A percentile compares a stretch with the other conserved stretches of the same genome.
These are phyloP conservation scores for Setipinna tenuifilis DNA, from an alignment of 2,797 vertebrate species.

Conservation along the genomic window DNA sequence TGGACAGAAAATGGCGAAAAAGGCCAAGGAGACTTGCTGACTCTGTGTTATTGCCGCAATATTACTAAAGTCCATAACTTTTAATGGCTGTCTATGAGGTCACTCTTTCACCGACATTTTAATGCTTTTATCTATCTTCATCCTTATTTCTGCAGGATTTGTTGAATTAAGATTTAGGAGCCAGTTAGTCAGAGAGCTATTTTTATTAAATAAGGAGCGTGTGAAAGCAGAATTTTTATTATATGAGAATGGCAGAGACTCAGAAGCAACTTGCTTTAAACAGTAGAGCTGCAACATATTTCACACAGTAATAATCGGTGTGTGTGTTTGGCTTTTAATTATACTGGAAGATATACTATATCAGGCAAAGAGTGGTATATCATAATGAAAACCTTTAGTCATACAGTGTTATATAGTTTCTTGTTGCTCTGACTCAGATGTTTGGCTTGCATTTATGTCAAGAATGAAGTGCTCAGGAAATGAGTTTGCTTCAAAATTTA, in stretches of 20 bases:
- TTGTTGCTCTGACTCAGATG: conserved; percentile 13
- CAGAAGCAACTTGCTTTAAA: not conserved
- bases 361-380: not conserved
- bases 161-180: not conserved
- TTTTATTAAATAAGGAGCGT: not conserved
- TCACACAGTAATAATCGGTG: not conserved
- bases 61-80: too few species aligned
- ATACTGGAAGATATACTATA: not conserved
- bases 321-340: not conserved
- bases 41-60: too few species aligned
- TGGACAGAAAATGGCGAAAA: too few species aligned
- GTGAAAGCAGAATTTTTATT: not conserved
- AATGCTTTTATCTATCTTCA: not conserved
- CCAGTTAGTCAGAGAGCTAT: not conserved
- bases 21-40: too few species aligned
- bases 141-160: not conserved
- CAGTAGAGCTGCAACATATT: not conserved
- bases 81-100: not conserved
- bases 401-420: conserved; percentile 27
- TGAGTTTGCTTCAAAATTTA: conserved; percentile 19
- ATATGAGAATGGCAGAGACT: not conserved
- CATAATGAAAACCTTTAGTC: conserved; percentile 13
- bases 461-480: conserved; percentile 30
- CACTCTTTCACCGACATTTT: not conserved
- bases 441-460: conserved; percentile 27